phyloP scores from a whole-genome alignment of 2,797 vertebrate species.

The Eulemur rubriventer region DNA sequence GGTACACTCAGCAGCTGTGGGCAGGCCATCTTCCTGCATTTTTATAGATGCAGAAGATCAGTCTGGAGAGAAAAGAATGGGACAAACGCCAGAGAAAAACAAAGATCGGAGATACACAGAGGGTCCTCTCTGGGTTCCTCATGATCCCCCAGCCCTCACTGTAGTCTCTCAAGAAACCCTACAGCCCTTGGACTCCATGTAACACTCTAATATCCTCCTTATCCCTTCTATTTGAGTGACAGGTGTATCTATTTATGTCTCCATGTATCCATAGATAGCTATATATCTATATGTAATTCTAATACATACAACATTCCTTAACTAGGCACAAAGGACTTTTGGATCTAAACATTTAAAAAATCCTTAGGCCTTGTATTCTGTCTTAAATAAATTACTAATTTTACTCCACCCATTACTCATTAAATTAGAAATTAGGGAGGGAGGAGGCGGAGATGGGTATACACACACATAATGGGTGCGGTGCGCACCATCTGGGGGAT shows the following conservation, averaged over 20 bases:
- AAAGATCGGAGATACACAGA: neutral
- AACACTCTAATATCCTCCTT: neutral
- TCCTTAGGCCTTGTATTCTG: neutral
- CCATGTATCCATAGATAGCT: neutral
- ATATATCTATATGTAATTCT: neutral
- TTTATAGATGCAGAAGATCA: neutral
- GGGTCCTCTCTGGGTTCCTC: neutral
- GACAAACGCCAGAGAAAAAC: neutral
- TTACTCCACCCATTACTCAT: neutral
- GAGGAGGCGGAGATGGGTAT: too few relatives aligned
- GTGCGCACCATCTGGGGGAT: too few relatives aligned
- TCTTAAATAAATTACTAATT: conserved; percentile 18
- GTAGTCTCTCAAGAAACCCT: neutral
- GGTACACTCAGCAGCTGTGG: neutral
- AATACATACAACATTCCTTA: neutral
- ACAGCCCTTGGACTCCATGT: neutral
- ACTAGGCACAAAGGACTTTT: neutral
- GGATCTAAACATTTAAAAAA: neutral
- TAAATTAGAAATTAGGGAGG: conserved; percentile 40
- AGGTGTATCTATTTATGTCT: neutral
- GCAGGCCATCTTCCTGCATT: neutral
- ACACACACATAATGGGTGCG: too few relatives aligned
- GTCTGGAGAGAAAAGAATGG: neutral
- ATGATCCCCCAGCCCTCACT: neutral
- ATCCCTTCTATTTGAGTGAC: neutral